Evolutionary conservation across 2,797 vertebrate species (phyloP).

Genomic region (Melanotaenia trifasciata): DNA sequence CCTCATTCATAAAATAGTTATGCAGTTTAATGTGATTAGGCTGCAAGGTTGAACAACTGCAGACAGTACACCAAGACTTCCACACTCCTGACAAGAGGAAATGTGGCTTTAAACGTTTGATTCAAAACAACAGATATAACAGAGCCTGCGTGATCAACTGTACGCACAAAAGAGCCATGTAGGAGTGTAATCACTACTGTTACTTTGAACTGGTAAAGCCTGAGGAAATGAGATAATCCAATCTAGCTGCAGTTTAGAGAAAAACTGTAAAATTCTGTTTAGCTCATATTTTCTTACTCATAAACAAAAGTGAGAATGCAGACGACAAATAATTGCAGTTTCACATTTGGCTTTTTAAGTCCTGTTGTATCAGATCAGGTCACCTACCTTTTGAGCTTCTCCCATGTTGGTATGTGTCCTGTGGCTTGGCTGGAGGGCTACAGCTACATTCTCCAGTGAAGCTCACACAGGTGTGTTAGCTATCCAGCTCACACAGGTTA

Average conservation of each 20-base stretch:
- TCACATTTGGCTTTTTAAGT: constrained; percentile 37
- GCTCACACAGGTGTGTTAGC: constrained; percentile 54
- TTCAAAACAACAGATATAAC: not conserved
- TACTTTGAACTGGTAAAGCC: not conserved
- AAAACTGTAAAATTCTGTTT: not conserved
- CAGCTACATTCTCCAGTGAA: constrained; percentile 80
- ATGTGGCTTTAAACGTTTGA: constrained; percentile 30
- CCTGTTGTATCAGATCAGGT: constrained; percentile 37
- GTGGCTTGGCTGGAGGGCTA: constrained; percentile 60
- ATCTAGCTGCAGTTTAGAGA: not conserved
- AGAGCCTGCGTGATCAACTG: constrained; percentile 5
- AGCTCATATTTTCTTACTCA: not conserved
- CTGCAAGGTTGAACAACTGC: constrained; percentile 32
- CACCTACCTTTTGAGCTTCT: constrained; percentile 90
- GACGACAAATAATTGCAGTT: not conserved
- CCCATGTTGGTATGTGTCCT: constrained; percentile 84
- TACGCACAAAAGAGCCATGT: constrained; percentile 5
- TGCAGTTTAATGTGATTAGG: constrained; percentile 57
- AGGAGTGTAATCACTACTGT: not conserved
- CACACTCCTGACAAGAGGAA: constrained; percentile 8
- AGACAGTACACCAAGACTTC: constrained; percentile 4
- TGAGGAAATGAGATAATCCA: constrained; percentile 22
- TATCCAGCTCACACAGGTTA: constrained; percentile 46
- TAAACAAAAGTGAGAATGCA: not conserved
- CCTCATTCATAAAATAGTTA: constrained; percentile 53